Conservation (phyloP, 2,113 vertebrate genomes). For the Eulemur macaco region DNA sequence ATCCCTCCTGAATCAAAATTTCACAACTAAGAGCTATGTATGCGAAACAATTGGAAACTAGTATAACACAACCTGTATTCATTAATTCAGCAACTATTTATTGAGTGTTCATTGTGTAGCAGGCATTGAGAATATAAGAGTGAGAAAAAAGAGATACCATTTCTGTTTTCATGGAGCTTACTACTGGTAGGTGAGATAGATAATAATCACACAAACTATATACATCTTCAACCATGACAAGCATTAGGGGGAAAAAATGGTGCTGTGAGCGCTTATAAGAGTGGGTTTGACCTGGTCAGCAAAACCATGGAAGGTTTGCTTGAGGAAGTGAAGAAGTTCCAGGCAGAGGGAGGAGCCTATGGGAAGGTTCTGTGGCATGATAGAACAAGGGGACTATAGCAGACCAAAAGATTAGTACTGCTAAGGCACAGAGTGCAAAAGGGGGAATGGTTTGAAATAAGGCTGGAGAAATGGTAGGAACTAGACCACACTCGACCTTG, state of each 20-base stretch:
- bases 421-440: background rate
- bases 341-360: background rate
- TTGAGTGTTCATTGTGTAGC: background rate
- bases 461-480: background rate
- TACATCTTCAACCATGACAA: background rate
- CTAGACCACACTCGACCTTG: background rate
- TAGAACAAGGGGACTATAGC: background rate
- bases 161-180: background rate
- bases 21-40: constrained; percentile 36
- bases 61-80: background rate
- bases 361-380: background rate
- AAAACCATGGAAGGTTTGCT: background rate
- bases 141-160: background rate
- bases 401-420: background rate
- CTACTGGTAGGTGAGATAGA: background rate
- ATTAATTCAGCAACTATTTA: constrained; percentile 9
- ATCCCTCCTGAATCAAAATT: background rate
- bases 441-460: background rate
- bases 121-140: background rate
- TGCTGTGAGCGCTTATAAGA: background rate
- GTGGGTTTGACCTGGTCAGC: background rate
- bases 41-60: background rate
- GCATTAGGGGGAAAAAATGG: background rate
- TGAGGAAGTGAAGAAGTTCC: background rate
- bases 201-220: background rate